Conservation (phyloP, 1,140 invertebrate genomes). For the Solenopsis fugax region DNA sequence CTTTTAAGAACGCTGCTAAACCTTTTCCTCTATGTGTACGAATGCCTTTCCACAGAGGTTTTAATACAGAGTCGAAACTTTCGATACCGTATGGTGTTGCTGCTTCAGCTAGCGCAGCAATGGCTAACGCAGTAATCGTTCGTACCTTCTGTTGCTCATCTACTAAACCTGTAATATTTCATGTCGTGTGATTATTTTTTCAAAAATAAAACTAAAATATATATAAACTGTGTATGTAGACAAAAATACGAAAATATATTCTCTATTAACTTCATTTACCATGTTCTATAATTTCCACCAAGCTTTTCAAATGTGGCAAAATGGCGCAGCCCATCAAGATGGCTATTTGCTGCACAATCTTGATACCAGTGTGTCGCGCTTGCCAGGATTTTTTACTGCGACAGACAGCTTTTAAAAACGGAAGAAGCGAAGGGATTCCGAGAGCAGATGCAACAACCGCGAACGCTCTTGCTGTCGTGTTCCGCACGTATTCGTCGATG, state of each 20-base stretch:
- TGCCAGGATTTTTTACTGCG: constrained; percentile 99
- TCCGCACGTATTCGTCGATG: constrained; percentile 99
- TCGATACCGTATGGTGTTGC: constrained; percentile 99
- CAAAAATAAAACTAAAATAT: neutral
- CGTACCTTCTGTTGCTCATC: constrained; percentile 96
- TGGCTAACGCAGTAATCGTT: constrained; percentile 99
- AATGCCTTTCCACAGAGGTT: constrained; percentile 99
- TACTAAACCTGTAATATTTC: constrained; percentile 88
- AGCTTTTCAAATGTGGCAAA: constrained; percentile 98
- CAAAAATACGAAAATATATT: constrained; percentile 14
- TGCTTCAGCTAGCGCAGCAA: constrained; percentile 98
- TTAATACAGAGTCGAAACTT: constrained; percentile 99
- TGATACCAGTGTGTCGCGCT: constrained; percentile 99
- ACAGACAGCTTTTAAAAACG: constrained; percentile 99
- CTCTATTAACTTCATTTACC: constrained; percentile 87
- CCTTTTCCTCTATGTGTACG: constrained; percentile 99
- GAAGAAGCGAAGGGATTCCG: constrained; percentile 98
- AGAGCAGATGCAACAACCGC: constrained; percentile 99
- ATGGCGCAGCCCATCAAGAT: constrained; percentile 99
- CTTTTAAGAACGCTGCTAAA: constrained; percentile 99
- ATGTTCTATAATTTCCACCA: constrained; percentile 99
- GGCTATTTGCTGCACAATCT: constrained; percentile 99
- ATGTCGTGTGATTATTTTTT: neutral
- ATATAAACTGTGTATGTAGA: neutral
- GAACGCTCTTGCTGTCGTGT: constrained; percentile 99